phyloP scores from a whole-genome alignment of 2,113 vertebrate genomes.

The Entomyzon cyanotis region DNA sequence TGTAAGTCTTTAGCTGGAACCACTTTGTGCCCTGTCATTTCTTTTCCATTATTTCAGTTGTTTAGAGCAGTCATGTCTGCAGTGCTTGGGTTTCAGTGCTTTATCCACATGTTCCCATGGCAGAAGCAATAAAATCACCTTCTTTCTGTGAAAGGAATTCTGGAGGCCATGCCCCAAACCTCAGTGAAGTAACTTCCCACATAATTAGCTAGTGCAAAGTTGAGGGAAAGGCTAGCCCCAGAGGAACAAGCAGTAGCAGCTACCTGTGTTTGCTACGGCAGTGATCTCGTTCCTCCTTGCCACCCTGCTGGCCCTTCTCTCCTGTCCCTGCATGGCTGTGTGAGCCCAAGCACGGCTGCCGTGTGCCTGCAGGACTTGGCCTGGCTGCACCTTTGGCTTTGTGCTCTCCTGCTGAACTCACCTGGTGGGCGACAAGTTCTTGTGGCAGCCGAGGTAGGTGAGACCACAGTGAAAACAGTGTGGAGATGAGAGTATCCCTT shows the following conservation, averaged over 20 bases:
- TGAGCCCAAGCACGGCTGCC: not conserved
- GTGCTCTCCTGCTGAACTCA: not conserved
- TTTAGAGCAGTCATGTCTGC: not conserved
- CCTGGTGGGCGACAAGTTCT: not conserved
- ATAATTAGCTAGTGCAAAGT: not conserved
- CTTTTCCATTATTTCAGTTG: not conserved
- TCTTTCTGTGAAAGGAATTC: not conserved
- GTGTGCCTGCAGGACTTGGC: rapidly evolving
- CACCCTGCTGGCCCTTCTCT: not conserved
- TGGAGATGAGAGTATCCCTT: not conserved
- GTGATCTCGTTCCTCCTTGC: not conserved
- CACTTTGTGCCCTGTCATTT: not conserved
- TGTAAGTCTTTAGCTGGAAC: not conserved
- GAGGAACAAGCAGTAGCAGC: not conserved
- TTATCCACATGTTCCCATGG: not conserved
- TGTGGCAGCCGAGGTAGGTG: not conserved
- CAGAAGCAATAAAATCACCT: not conserved
- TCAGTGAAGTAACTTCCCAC: not conserved
- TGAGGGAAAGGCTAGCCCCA: not conserved
- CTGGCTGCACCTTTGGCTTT: rapidly evolving
- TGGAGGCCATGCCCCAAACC: not conserved
- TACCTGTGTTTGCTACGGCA: not conserved
- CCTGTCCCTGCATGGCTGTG: rapidly evolving
- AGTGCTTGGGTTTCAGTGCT: not conserved
- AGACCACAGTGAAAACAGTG: not conserved